Conservation (phyloP, 2,888 invertebrate genomes). For the Hartigia nigra region DNA sequence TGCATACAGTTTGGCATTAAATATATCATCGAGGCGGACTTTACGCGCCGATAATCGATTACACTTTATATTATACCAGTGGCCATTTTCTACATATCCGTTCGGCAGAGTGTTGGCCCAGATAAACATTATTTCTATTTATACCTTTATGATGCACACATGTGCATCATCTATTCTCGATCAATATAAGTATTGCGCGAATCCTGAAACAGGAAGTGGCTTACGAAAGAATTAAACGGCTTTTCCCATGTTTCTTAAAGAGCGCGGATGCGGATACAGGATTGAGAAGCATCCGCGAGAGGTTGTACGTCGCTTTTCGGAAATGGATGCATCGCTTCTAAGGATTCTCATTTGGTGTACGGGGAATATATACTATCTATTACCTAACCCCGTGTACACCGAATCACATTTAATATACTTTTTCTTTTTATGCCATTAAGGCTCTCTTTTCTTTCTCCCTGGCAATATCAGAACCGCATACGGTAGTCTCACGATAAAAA, state of each 20-base stretch:
- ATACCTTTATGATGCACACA: not conserved
- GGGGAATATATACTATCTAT: not conserved
- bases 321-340: not conserved
- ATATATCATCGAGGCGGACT: not conserved
- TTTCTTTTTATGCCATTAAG: not conserved
- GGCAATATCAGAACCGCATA: not conserved
- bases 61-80: not conserved
- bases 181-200: not conserved
- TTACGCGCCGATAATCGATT: not conserved
- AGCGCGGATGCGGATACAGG: not conserved
- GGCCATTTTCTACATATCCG: not conserved
- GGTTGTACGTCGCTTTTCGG: not conserved
- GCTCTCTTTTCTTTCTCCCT: not conserved
- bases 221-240: not conserved
- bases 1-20: not conserved
- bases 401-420: not conserved
- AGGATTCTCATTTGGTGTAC: not conserved
- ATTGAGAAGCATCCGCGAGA: not conserved
- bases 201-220: not conserved
- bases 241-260: not conserved
- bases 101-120: not conserved
- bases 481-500: not conserved
- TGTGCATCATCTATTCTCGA: not conserved
- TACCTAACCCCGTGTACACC: not conserved
- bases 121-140: not conserved